Evolutionary conservation across 2,797 vertebrate species (phyloP).

Genomic region (Oreortyx pictus): DNA sequence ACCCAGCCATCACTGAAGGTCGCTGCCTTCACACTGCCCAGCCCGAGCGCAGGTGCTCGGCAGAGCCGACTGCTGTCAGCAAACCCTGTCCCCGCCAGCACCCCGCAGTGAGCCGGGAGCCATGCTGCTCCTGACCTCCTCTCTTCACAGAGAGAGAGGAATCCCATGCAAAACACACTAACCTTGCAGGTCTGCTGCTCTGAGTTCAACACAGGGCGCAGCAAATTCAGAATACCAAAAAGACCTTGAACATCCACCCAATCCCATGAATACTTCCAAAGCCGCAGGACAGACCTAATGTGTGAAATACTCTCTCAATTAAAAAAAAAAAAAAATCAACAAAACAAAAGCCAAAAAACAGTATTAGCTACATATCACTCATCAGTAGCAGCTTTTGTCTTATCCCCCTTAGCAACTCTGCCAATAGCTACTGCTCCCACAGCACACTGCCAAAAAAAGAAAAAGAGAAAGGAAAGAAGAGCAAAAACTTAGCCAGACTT

Average conservation of each 20-base stretch:
- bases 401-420: neutral
- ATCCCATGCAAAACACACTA: neutral
- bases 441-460: neutral
- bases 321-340: neutral
- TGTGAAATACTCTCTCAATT: neutral
- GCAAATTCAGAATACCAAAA: neutral
- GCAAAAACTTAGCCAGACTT: conserved; percentile 47
- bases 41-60: neutral
- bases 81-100: accelerated
- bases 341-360: neutral
- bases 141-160: neutral
- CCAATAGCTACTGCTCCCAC: neutral
- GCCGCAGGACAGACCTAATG: neutral
- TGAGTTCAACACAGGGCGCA: neutral
- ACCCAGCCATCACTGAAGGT: neutral
- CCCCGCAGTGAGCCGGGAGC: neutral
- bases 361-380: neutral
- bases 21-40: accelerated
- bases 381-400: neutral
- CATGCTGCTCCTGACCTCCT: accelerated
- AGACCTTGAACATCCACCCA: neutral
- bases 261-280: neutral
- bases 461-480: neutral
- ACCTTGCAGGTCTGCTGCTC: neutral
- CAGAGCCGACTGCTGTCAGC: neutral